A percentile compares a stretch with the other conserved stretches of the same genome.
Conservation (phyloP, 2,797 vertebrate genomes). For the Dipus sagitta region DNA sequence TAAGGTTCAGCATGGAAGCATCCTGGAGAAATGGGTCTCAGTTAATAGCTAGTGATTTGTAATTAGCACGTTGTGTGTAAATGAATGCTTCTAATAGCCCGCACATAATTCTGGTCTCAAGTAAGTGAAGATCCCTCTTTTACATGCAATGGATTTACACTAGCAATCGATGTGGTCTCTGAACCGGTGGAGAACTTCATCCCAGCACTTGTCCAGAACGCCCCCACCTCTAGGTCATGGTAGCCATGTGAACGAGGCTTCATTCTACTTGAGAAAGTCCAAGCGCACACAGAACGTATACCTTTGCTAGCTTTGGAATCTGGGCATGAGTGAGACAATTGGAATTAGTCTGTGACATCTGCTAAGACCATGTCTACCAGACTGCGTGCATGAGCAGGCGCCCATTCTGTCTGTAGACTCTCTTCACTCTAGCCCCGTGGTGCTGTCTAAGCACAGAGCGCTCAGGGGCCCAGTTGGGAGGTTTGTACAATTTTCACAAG, state of each 20-base stretch:
- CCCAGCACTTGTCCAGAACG: background rate
- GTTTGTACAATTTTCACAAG: background rate
- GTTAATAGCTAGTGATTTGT: constrained; percentile 76
- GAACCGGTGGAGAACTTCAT: constrained; percentile 36
- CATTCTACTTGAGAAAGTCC: background rate
- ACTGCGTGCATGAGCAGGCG: background rate
- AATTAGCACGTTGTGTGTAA: constrained; percentile 70
- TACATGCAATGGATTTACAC: constrained; percentile 67
- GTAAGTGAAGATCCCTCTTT: constrained; percentile 37
- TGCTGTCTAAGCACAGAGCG: background rate
- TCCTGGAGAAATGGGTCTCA: constrained; percentile 64
- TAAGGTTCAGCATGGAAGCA: constrained; percentile 38
- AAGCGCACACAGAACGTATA: fast-evolving
- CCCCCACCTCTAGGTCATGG: background rate
- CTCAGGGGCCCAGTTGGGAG: background rate
- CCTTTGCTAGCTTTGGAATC: background rate
- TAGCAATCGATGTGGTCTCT: constrained; percentile 52
- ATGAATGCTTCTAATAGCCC: constrained; percentile 56
- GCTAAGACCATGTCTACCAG: background rate
- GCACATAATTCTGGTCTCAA: constrained; percentile 64
- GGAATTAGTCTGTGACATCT: background rate
- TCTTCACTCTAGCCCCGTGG: fast-evolving
- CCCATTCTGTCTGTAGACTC: background rate
- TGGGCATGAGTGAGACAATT: background rate
- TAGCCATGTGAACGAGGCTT: background rate